A percentile compares a stretch with the other conserved stretches of the same genome.
Conservation (phyloP, 2,113 vertebrate species). For the Paradisaea rubra region DNA sequence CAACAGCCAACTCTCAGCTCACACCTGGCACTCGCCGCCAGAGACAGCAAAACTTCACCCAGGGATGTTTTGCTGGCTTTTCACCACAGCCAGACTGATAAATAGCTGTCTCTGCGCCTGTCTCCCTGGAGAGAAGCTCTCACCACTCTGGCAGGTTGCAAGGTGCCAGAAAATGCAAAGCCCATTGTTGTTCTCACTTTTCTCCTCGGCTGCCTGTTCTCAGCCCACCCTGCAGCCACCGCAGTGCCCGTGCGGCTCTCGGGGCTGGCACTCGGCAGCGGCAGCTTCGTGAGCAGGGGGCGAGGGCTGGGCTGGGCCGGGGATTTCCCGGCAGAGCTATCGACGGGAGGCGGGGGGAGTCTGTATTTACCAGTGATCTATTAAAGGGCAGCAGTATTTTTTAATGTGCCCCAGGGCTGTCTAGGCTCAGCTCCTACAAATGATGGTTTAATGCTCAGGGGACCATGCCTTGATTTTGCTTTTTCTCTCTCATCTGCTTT, state of each 20-base stretch:
- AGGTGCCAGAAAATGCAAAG: background rate
- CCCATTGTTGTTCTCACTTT: background rate
- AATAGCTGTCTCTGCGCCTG: background rate
- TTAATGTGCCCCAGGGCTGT: background rate
- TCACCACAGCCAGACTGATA: background rate
- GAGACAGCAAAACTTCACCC: background rate
- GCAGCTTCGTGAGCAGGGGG: background rate
- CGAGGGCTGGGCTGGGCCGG: rapidly evolving
- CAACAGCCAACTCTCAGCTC: background rate
- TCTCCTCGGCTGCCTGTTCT: background rate
- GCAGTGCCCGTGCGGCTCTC: rapidly evolving
- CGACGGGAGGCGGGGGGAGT: background rate
- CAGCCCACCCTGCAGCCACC: background rate
- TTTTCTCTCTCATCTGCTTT: background rate
- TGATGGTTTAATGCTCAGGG: background rate
- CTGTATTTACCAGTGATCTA: background rate
- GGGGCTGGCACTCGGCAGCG: background rate
- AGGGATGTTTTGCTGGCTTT: background rate
- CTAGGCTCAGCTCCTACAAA: background rate
- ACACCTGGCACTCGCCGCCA: background rate
- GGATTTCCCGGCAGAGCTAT: background rate
- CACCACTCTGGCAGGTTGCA: background rate
- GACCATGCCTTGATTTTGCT: background rate
- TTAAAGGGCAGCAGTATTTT: background rate
- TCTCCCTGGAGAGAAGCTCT: constrained; percentile 5